phyloP scores from a whole-genome alignment of 2,888 invertebrate species.

The Phanerotoma sp. region DNA sequence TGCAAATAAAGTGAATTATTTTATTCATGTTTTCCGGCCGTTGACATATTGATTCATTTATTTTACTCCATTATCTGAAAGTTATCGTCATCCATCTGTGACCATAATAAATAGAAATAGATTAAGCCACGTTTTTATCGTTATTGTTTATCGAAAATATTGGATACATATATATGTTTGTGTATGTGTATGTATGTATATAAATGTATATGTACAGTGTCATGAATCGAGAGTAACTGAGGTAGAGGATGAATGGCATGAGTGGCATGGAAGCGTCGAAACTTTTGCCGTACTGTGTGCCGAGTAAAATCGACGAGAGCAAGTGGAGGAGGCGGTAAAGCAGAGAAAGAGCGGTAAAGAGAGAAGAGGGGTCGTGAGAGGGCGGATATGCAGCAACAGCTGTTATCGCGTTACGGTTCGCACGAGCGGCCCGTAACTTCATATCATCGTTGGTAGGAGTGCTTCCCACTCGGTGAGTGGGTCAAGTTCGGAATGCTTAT shows the following conservation, averaged over 20 bases:
- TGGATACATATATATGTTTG: too few species aligned
- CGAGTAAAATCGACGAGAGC: conserved; percentile 27
- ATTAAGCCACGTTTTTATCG: too few species aligned
- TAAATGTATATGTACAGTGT: background rate
- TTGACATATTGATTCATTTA: too few species aligned
- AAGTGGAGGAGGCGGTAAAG: conserved; percentile 6
- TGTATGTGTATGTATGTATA: too few species aligned
- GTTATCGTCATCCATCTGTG: too few species aligned
- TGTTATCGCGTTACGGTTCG: conserved; percentile 54
- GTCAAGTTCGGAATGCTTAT: conserved; percentile 56
- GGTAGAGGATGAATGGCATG: conserved; percentile 10
- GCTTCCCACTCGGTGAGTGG: conserved; percentile 46
- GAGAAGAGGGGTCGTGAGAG: background rate
- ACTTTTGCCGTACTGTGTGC: conserved; percentile 44
- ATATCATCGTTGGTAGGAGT: conserved; percentile 43
- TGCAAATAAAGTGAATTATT: too few species aligned
- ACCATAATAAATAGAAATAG: too few species aligned
- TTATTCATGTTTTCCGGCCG: too few species aligned
- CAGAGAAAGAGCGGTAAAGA: conserved; percentile 12
- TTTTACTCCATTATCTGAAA: too few species aligned
- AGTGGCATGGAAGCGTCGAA: conserved; percentile 42
- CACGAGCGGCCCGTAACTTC: conserved; percentile 54
- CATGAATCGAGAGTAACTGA: background rate
- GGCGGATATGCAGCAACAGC: conserved; percentile 44
- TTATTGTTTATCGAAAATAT: conserved; percentile 1